A percentile compares a stretch with the other conserved stretches of the same genome.
These are phyloP conservation scores for Clavelina lepadiformis DNA, from an alignment of 23 tunicate species.

Conservation along the genomic window DNA sequence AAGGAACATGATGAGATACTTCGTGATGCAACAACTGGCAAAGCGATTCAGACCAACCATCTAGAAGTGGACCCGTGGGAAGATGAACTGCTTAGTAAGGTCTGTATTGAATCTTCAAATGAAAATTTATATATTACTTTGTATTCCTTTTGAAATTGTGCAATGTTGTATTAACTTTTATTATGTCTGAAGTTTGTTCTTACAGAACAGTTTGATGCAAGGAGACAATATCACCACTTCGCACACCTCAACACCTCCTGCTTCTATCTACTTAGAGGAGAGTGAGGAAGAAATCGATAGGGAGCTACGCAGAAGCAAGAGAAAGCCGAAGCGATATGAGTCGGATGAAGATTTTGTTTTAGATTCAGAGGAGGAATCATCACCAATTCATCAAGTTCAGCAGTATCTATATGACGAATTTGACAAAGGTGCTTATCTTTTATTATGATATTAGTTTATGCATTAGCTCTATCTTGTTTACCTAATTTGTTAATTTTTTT, in stretches of 20 bases:
- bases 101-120: background rate
- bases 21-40: slow-evolving; percentile 38
- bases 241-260: slow-evolving; percentile 21
- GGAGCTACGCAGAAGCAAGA: slow-evolving; percentile 35
- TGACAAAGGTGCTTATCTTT: slow-evolving; percentile 41
- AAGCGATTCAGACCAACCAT: slow-evolving; percentile 12
- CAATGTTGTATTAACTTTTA: background rate
- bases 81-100: slow-evolving; percentile 51
- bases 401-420: slow-evolving; percentile 24
- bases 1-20: slow-evolving; percentile 62
- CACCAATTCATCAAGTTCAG: background rate
- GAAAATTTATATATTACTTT: background rate
- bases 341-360: slow-evolving; percentile 52
- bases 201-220: slow-evolving; percentile 19
- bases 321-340: slow-evolving; percentile 48
- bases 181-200: background rate
- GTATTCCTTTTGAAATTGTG: too few species aligned
- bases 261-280: slow-evolving; percentile 44
- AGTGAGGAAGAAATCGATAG: slow-evolving; percentile 34
- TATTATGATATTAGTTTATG: too few species aligned
- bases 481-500: too few species aligned
- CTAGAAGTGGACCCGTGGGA: slow-evolving; percentile 63
- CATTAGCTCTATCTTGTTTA: too few species aligned
- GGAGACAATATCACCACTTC: slow-evolving; percentile 13
- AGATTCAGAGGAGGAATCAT: slow-evolving; percentile 26